These are phyloP conservation scores for Rhynchophorus ferrugineus DNA, from an alignment of 1,140 invertebrate genomes.

Conservation along the genomic window DNA sequence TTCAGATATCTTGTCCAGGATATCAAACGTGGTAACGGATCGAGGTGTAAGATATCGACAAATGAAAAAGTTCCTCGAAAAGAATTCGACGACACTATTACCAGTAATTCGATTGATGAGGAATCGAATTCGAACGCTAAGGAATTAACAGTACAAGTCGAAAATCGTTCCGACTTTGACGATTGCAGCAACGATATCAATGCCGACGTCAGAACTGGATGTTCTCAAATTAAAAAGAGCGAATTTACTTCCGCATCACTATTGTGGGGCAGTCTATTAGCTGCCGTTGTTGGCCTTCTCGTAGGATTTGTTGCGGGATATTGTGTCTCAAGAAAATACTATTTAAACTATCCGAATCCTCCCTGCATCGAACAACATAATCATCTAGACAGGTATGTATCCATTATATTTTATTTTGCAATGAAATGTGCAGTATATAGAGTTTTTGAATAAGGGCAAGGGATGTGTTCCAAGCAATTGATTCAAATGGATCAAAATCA, in stretches of 20 bases:
- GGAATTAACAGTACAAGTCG: slow-evolving; percentile 10
- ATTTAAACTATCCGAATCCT: slow-evolving; percentile 62
- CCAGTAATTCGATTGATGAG: slow-evolving; percentile 17
- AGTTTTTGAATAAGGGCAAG: neutral
- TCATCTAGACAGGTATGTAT: slow-evolving; percentile 47
- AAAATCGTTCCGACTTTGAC: slow-evolving; percentile 1
- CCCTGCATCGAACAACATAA: slow-evolving; percentile 63
- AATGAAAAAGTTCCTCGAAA: slow-evolving; percentile 22
- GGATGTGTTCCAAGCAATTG: no score
- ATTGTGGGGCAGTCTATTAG: slow-evolving; percentile 65
- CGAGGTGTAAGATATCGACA: slow-evolving; percentile 31
- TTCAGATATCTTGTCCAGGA: slow-evolving; percentile 37
- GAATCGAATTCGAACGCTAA: slow-evolving; percentile 6
- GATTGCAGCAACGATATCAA: slow-evolving; percentile 21
- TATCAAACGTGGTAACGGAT: slow-evolving; percentile 29
- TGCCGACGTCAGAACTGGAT: slow-evolving; percentile 11
- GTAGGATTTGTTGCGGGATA: slow-evolving; percentile 78
- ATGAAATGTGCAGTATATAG: neutral
- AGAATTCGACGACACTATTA: slow-evolving; percentile 19
- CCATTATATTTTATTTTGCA: neutral
- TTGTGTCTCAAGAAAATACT: slow-evolving; percentile 69
- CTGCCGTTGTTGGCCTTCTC: slow-evolving; percentile 69
- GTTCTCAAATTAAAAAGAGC: slow-evolving; percentile 48
- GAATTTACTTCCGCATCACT: slow-evolving; percentile 72
- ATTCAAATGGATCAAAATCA: no score